Base-by-base conservation (phyloP, 2,797 vertebrate genomes). In the Melanotaenia parkinsoni region DNA sequence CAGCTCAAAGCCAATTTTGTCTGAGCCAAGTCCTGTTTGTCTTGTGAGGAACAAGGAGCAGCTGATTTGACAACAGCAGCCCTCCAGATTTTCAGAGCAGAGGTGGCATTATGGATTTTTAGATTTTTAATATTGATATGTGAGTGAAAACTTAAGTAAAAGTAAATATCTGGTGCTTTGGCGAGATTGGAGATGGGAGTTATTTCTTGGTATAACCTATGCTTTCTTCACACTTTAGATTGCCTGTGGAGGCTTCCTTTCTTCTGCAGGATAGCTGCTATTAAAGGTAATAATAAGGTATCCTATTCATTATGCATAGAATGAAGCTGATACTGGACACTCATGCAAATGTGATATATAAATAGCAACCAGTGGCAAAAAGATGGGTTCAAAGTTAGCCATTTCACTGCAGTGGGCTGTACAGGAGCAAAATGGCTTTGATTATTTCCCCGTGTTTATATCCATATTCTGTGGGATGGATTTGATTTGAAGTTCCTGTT, bases 281-380 rank as follows among this genome's bases (percentile, higher is more conserved):
- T 87, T 74, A 79, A 72, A 77, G 70, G 70, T 82, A 64, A 63
- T 67, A 73, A 72, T 59, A 54, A 72, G 37, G 67, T 60, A 69
- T 54, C 3, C 38, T 75, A 74, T 86, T 86, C 58, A 79, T 85
- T 86, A 88, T 91, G 79, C 79, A 91, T 80, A 67, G 58, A 62
- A 71, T 63, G 76, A 82, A 40, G 47, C 64, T 50, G 58, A 79
- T 74, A 61, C 74, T 72, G 86, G 84, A 86, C 89, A 67, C 63
- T 83, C 67, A 89, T 90, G 86, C 86, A 86, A 90, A 91, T 92
- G 82, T 51, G 78, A 75, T 79, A 82, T 88, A 89, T 87, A 85
- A 88, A 91, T 88, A 91, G 88, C 59, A 83, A 26, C 65, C 58
- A 56, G 50, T 81, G 51, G 75, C 68, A 73, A 80, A 88, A 86